Evolutionary conservation across 2,113 vertebrate genomes (phyloP), one percentile per base, ranked within the genome.

Genomic region (Ophiodon elongatus): DNA sequence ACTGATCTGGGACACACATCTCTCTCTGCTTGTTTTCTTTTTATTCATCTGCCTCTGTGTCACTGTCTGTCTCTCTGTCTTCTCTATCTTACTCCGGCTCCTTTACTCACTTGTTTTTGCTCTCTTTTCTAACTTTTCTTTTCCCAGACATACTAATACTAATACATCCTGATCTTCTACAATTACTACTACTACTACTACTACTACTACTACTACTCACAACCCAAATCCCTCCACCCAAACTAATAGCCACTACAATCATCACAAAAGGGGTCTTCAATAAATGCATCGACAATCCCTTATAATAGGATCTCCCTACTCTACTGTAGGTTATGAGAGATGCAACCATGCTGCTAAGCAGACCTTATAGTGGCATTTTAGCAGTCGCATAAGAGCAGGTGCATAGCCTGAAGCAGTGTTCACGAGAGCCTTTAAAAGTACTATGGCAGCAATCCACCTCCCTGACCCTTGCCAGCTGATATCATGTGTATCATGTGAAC

Each of bases 1-100:
- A 75, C 85, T 83, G 73, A 91, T 89, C 63, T 90, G 81, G 86
- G 80, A 85, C 88, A 83, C 70, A 70, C 85, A 88, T 80, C 23
- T 85, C 78, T 88, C 60, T 76, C 73, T 75, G 80, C 52, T 50
- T 75, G 45, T 76, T 69, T 54, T 82, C 37, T 71, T 47, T 75
- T 78, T 66, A 63, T 73, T 83, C 33, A 17, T 69, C 39, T 74
- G 56, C 8, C 56, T 82, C 47, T 71, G 25, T 87, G 71, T 83
- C 59, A 33, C 50, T 60, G 57, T 65, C 25, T 80, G 31, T 57
- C 57, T 54, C 35, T 27, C 15, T 39, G 14, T 69, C 35, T 47
- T 19, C 5, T 47, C 45, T 47, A 19, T 47, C 45, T 54, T 59
- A 69, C 9, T 70, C 73, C 19, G 6, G 2, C 35, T 69, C 35